A percentile compares a stretch with the other conserved stretches of the same genome.
These are phyloP conservation scores for Aptenodytes forsteri DNA, from an alignment of 2,113 vertebrate species.

Conservation along the genomic window DNA sequence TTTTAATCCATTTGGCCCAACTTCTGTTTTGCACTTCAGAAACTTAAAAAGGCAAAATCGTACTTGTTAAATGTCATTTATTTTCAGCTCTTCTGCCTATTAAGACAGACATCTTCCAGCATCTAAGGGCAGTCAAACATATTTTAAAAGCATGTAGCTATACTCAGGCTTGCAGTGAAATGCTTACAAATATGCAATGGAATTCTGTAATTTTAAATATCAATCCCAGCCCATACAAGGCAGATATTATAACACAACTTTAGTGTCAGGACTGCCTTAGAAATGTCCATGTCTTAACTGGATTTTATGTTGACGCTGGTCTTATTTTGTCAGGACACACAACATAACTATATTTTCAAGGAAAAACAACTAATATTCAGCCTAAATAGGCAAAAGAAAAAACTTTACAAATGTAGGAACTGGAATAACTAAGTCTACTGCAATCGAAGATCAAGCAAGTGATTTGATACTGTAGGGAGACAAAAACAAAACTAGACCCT, in stretches of 20 bases:
- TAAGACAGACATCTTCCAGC: neutral
- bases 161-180: neutral
- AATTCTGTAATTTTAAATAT: neutral
- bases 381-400: neutral
- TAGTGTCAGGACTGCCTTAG: neutral
- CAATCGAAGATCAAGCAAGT: neutral
- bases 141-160: neutral
- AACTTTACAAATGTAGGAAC: neutral
- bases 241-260: neutral
- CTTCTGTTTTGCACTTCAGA: neutral
- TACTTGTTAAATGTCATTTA: neutral
- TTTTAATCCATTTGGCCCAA: neutral
- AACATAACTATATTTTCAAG: neutral
- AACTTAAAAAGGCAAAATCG: neutral
- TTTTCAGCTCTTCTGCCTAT: neutral
- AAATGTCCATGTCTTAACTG: neutral
- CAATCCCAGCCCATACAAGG: neutral
- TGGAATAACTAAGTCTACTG: neutral
- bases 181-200: neutral
- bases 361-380: neutral
- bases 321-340: neutral
- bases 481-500: neutral
- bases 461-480: neutral
- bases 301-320: neutral
- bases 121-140: neutral